Evolutionary conservation across 2,888 invertebrate species (phyloP), one percentile per base, ranked within the genome.

Genomic region (Oscheius sp.): DNA sequence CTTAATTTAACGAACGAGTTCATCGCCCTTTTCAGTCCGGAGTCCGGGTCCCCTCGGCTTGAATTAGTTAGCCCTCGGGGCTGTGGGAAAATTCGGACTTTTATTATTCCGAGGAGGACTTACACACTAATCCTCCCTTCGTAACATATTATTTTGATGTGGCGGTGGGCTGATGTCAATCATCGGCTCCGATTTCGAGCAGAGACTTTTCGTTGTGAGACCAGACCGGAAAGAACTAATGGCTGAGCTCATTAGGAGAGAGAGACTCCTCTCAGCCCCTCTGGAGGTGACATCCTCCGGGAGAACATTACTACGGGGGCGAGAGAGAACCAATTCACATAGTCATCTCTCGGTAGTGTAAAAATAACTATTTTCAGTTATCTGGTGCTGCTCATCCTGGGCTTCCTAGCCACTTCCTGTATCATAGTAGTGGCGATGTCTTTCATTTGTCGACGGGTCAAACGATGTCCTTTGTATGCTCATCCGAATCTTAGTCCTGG

Each of bases 401-500:
- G 73, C 3, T 48, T 72, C 8, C 65, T 78, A 10, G 57, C 72
- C 5, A 42, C 61, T 20, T 33, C 70, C 10, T 78, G 74, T 6
- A 27, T 78, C 0, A 25, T 58, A 8, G 66, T 78, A 1, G 57
- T 78, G 10, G 4, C 69, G 15, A 71, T 65, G 2, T 74, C 75
- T 3, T 68, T 76, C n/a, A 57, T 76, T 5, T 78, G 78, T 46
- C 72, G 74, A 48, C 74, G 71, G 34, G 65, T 78, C 15, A 71
- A 71, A 20, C 66, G 74, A 39, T 78, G 78, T 68, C 75, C 75
- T 20, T 71, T 78, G 61, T 76, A 78, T 63, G 68, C 39, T 70
- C 73, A 57, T 55, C 73, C 27, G 31, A 74, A 70, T 20, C 65
- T 70, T 12, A 33, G 31, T 45, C 25, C 31, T 15, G n/a, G 25